A percentile compares a stretch with the other conserved stretches of the same genome.
Conservation (phyloP, 37 sponge, comb jelly and placozoan species). For the Dysidea cf. avara region DNA sequence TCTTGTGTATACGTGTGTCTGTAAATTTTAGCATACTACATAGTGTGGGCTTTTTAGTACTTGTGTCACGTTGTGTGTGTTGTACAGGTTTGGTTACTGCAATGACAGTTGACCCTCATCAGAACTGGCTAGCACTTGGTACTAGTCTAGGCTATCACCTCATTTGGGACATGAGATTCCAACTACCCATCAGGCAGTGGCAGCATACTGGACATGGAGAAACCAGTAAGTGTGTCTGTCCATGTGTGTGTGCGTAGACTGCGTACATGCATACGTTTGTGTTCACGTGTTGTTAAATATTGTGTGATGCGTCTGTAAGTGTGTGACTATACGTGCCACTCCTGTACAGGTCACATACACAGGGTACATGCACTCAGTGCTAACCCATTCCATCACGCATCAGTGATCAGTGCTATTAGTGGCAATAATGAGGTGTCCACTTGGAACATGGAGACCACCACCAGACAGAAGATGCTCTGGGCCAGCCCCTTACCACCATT, state of each 20-base stretch:
- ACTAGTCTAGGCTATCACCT: constrained; percentile 80
- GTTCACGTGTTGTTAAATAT: neutral
- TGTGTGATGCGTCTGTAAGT: constrained; percentile 11
- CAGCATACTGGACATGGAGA: constrained; percentile 52
- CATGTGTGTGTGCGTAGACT: neutral
- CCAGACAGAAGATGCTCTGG: constrained; percentile 75
- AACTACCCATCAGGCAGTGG: constrained; percentile 85
- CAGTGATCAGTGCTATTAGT: constrained; percentile 65
- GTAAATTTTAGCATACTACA: neutral
- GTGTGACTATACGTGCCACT: constrained; percentile 2
- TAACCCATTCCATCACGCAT: constrained; percentile 63
- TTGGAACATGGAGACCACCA: constrained; percentile 87
- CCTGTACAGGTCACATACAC: constrained; percentile 33
- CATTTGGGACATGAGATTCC: constrained; percentile 97
- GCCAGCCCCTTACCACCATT: constrained; percentile 61
- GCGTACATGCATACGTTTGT: no score
- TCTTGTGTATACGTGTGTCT: neutral
- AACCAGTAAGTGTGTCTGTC: neutral
- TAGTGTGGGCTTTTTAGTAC: neutral
- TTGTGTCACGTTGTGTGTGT: neutral
- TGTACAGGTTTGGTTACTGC: constrained; percentile 59
- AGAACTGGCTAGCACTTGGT: constrained; percentile 84
- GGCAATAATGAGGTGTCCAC: constrained; percentile 83
- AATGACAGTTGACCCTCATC: constrained; percentile 72
- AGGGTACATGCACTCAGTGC: constrained; percentile 64